These are phyloP conservation scores for Valencia hispanica DNA, from an alignment of 2,797 vertebrate genomes.

Conservation along the genomic window DNA sequence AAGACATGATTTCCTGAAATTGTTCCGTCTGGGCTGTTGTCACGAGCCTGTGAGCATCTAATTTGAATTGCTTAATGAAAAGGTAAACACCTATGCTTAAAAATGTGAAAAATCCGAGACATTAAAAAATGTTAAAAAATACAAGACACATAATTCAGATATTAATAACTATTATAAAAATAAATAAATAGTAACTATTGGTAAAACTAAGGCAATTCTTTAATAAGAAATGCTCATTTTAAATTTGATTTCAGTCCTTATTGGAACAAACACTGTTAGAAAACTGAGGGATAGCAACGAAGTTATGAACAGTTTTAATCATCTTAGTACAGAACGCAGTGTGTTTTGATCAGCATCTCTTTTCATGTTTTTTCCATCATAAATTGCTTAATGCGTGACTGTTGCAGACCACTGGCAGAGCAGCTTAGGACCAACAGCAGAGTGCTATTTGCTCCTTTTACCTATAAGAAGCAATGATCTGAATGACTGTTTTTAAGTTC, in stretches of 20 bases:
- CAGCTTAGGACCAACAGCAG: neutral
- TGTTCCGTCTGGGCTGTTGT: neutral
- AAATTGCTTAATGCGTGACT: neutral
- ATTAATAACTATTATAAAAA: neutral
- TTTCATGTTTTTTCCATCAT: neutral
- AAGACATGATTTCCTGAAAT: conserved; percentile 1
- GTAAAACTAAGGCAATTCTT: neutral
- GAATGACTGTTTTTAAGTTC: neutral
- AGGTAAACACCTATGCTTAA: neutral
- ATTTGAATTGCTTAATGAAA: neutral
- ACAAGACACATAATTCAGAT: neutral
- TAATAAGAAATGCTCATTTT: neutral
- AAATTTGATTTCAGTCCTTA: neutral
- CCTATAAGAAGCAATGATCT: neutral
- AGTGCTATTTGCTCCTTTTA: neutral
- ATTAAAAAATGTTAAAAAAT: neutral
- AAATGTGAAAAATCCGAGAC: neutral
- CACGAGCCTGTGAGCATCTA: neutral
- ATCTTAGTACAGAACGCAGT: neutral
- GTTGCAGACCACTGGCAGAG: neutral
- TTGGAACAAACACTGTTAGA: too few relatives aligned
- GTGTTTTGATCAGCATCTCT: neutral
- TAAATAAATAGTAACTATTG: neutral
- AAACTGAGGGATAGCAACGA: too few relatives aligned
- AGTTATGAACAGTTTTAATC: neutral